A percentile compares a stretch with the other conserved stretches of the same genome.
Conservation (phyloP, 2,888 invertebrate species). For the Spilarctia lutea region DNA sequence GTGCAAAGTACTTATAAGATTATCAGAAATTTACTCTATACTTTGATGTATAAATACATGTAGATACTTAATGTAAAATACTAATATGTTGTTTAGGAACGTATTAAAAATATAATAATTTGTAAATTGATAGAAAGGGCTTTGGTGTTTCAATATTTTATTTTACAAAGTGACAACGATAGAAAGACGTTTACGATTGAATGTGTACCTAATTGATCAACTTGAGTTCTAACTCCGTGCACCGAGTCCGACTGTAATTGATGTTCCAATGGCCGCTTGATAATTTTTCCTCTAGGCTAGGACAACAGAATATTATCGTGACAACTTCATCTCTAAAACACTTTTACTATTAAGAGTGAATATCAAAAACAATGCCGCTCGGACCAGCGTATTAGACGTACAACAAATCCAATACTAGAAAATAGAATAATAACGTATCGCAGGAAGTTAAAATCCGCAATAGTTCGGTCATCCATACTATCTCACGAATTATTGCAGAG, state of each 20-base stretch:
- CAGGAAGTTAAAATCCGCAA: conserved; percentile 36
- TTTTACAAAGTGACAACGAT: background rate
- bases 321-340: background rate
- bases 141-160: background rate
- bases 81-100: background rate
- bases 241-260: background rate
- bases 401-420: conserved; percentile 5
- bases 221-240: background rate
- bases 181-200: background rate
- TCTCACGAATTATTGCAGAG: conserved; percentile 35
- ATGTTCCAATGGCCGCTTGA: background rate
- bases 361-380: background rate
- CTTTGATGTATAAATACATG: too few species aligned
- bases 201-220: background rate
- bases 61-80: background rate
- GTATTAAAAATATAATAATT: background rate
- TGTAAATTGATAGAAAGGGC: background rate
- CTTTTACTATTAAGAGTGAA: background rate
- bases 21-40: background rate
- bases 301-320: background rate
- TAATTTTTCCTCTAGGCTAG: background rate
- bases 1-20: background rate
- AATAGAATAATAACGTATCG: conserved; percentile 26
- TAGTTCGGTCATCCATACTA: conserved; percentile 28
- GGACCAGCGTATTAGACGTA: background rate